Conservation (phyloP, 2,888 invertebrate genomes). For the Aelia acuminata region DNA sequence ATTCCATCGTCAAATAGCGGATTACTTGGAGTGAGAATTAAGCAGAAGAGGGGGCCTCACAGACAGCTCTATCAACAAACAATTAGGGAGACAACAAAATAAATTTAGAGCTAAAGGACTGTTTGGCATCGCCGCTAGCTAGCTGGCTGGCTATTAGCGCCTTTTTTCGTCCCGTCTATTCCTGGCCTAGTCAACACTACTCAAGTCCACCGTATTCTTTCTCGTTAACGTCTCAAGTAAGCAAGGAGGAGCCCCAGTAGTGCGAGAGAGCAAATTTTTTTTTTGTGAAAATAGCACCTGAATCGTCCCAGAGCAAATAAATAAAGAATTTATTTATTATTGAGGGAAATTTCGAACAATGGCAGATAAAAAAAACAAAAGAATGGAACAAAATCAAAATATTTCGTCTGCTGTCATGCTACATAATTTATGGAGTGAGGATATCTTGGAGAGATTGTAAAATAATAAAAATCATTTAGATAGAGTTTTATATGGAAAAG, state of each 20-base stretch:
- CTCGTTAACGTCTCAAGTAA: background rate
- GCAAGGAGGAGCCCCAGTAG: background rate
- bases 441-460: too few relatives aligned
- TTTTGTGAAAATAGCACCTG: too few relatives aligned
- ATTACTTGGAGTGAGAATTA: background rate
- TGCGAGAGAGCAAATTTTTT: too few relatives aligned
- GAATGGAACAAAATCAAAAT: too few relatives aligned
- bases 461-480: too few relatives aligned
- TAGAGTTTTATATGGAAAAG: too few relatives aligned
- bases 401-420: too few relatives aligned
- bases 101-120: constrained; percentile 8
- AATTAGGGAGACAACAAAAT: constrained; percentile 44
- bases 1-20: background rate
- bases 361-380: too few relatives aligned
- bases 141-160: constrained; percentile 29
- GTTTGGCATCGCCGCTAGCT: constrained; percentile 18
- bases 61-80: constrained; percentile 50
- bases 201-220: constrained; percentile 6
- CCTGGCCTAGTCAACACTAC: constrained; percentile 10
- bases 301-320: too few relatives aligned
- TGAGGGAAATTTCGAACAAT: too few relatives aligned
- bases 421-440: too few relatives aligned
- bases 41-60: background rate
- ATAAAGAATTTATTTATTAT: too few relatives aligned
- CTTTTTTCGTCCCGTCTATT: constrained; percentile 41